These are phyloP conservation scores for Sphenodon punctatus DNA, from an alignment of 2,797 vertebrate genomes.

Conservation along the genomic window DNA sequence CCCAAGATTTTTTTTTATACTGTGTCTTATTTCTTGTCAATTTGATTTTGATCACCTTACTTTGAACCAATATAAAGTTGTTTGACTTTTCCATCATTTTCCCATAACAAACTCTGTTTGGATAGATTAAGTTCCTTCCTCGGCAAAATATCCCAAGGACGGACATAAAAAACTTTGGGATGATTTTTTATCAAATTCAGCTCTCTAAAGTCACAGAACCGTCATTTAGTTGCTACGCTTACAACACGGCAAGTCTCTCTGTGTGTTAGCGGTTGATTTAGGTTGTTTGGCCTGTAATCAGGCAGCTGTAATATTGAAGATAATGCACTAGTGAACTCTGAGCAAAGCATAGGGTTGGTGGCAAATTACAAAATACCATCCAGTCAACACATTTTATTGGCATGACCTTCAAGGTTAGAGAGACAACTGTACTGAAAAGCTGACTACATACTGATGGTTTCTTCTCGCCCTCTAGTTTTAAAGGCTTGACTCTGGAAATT, in stretches of 20 bases:
- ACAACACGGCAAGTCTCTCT: background rate
- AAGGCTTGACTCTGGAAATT: background rate
- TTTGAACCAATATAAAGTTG: too few species aligned
- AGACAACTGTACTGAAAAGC: background rate
- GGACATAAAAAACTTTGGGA: background rate
- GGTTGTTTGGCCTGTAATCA: background rate
- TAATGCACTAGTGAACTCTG: slow-evolving; percentile 1
- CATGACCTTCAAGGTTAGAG: slow-evolving; percentile 15
- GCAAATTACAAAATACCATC: background rate
- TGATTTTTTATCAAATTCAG: background rate
- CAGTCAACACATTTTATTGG: background rate
- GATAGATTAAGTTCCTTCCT: too few species aligned
- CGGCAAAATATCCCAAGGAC: background rate
- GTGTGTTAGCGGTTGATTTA: background rate
- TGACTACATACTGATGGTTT: background rate
- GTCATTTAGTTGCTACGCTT: background rate
- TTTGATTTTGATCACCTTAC: too few species aligned
- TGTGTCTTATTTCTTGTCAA: too few species aligned
- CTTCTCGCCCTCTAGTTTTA: background rate
- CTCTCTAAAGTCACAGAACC: background rate
- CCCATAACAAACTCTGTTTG: too few species aligned
- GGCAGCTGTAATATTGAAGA: background rate
- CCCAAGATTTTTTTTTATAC: too few species aligned
- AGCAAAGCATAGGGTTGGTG: background rate
- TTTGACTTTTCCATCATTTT: too few species aligned